These are phyloP conservation scores for Zaprionus taronus DNA, from an alignment of 1,140 invertebrate genomes.

Conservation along the genomic window DNA sequence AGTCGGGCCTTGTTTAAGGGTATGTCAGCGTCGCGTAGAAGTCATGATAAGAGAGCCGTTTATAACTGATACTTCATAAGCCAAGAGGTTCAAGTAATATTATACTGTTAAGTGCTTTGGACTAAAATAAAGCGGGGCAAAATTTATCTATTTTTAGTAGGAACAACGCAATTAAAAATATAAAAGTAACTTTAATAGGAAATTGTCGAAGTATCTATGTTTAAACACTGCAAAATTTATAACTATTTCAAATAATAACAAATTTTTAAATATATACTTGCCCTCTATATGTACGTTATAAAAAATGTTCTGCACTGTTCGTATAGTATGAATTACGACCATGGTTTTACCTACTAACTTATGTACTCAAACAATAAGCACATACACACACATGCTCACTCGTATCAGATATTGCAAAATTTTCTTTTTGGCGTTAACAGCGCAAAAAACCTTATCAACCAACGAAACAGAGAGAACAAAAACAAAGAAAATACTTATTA, in stretches of 20 bases:
- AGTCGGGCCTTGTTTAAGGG: background rate
- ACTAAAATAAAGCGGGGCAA: background rate
- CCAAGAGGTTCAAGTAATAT: background rate
- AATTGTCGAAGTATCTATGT: background rate
- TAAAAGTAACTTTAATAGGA: background rate
- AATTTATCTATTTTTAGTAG: background rate
- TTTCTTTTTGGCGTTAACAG: slow-evolving; percentile 32
- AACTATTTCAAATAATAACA: background rate
- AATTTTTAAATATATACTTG: background rate
- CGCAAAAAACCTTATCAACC: slow-evolving; percentile 54
- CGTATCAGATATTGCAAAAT: slow-evolving; percentile 51
- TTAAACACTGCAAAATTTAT: no score
- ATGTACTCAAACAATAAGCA: slow-evolving; percentile 41
- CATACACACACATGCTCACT: background rate
- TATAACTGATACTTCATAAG: background rate
- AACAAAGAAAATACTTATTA: slow-evolving; percentile 38
- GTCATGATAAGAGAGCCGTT: background rate
- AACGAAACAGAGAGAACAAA: slow-evolving; percentile 14
- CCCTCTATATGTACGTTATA: slow-evolving; percentile 7
- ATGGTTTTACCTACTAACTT: slow-evolving; percentile 41
- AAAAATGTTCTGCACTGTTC: slow-evolving; percentile 19
- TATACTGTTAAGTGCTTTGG: background rate
- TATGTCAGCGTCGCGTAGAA: background rate
- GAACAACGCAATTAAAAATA: background rate
- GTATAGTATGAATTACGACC: slow-evolving; percentile 32